These are phyloP conservation scores for Sula dactylatra DNA, from an alignment of 2,113 vertebrate genomes.

Conservation along the genomic window DNA sequence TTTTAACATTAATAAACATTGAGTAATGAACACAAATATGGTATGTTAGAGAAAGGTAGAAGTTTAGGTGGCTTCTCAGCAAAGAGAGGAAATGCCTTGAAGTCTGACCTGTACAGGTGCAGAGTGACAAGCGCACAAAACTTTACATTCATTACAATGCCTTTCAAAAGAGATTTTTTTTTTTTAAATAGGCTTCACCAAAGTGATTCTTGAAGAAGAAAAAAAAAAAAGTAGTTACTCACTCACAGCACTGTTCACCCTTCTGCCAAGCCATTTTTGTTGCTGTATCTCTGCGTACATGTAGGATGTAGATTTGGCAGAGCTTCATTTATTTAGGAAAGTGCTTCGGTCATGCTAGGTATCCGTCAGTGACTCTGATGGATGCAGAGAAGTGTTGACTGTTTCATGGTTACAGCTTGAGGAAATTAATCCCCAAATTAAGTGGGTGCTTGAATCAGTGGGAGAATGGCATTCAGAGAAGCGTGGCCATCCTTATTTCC, in stretches of 20 bases:
- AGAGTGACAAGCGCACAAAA: neutral
- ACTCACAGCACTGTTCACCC: neutral
- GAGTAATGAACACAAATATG: neutral
- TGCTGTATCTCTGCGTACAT: neutral
- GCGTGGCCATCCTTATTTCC: neutral
- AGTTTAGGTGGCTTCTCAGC: neutral
- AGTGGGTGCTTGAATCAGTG: neutral
- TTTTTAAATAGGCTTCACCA: neutral
- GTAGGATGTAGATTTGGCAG: neutral
- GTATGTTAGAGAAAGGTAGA: neutral
- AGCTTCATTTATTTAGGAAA: neutral
- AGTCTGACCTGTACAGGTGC: neutral
- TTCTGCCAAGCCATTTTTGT: neutral
- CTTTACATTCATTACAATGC: neutral
- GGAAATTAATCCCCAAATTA: neutral
- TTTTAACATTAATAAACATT: neutral
- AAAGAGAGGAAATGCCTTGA: neutral
- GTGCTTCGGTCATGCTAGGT: neutral
- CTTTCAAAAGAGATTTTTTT: neutral
- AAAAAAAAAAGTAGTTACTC: neutral
- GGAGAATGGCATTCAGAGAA: neutral
- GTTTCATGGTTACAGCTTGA: neutral
- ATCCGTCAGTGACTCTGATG: neutral
- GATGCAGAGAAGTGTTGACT: neutral
- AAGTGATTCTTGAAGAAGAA: neutral